Conservation (phyloP, 2,113 vertebrate genomes). For the Ceyx melanurus region DNA sequence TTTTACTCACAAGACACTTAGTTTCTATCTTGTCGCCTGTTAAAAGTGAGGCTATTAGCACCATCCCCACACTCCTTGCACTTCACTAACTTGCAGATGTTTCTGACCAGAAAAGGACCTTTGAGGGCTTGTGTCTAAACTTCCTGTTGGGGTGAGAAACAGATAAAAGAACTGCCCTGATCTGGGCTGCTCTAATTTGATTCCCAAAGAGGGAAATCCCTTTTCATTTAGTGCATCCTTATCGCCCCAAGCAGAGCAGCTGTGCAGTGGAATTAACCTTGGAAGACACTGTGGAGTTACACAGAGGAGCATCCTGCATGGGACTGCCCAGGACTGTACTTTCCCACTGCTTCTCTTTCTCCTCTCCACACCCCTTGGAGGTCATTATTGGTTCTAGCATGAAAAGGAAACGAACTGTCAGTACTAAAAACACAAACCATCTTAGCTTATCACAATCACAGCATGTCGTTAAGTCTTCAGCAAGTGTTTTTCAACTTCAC, state of each 20-base stretch:
- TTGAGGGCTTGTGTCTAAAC: neutral
- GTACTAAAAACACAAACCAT: conserved; percentile 26
- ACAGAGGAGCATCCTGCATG: conserved; percentile 44
- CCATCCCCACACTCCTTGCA: neutral
- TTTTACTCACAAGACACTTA: neutral
- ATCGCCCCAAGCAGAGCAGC: conserved; percentile 55
- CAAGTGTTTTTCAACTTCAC: conserved; percentile 20
- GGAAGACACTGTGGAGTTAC: conserved; percentile 33
- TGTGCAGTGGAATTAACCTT: conserved; percentile 65
- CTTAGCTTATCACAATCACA: conserved; percentile 1
- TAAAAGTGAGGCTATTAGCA: neutral
- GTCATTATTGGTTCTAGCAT: conserved; percentile 9
- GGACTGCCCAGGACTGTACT: conserved; percentile 17
- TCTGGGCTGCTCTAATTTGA: conserved; percentile 33
- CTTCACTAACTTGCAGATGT: neutral
- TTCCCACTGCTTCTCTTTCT: conserved; percentile 62
- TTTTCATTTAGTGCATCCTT: conserved; percentile 43
- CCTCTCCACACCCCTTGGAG: neutral
- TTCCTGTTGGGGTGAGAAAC: conserved; percentile 29
- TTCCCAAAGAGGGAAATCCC: conserved; percentile 65
- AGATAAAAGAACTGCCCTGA: conserved; percentile 48
- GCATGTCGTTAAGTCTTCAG: neutral
- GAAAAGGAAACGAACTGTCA: neutral
- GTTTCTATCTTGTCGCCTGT: neutral
- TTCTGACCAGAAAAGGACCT: conserved; percentile 42